These are phyloP conservation scores for Mellivora capensis DNA, from an alignment of 2,113 vertebrate genomes.

Conservation along the genomic window DNA sequence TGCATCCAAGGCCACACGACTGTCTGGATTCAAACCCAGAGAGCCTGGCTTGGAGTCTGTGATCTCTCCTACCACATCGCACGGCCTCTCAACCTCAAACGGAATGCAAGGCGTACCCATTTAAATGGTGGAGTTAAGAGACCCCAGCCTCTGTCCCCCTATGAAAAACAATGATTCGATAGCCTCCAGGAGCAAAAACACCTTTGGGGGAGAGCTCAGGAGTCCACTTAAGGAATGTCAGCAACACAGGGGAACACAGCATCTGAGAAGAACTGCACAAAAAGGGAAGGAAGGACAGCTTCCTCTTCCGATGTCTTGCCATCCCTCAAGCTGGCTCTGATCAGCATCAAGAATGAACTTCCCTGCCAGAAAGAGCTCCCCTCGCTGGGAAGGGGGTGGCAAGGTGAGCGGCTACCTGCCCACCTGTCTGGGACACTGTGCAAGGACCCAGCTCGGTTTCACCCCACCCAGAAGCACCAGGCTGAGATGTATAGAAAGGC, in stretches of 20 bases:
- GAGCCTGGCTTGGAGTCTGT: neutral
- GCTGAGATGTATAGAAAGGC: neutral
- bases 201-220: neutral
- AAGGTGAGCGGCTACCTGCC: neutral
- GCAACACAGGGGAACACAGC: neutral
- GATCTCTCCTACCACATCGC: neutral
- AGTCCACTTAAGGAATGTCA: neutral
- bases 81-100: neutral
- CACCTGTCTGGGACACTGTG: neutral
- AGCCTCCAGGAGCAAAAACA: neutral
- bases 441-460: neutral
- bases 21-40: neutral
- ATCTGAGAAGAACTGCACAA: neutral
- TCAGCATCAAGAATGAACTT: neutral
- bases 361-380: neutral
- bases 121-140: neutral
- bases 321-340: neutral
- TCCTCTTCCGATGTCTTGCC: neutral
- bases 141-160: too few species aligned
- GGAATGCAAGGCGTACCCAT: neutral
- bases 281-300: neutral
- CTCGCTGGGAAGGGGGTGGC: accelerated
- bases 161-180: neutral
- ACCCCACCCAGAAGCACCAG: neutral
- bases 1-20: neutral